phyloP scores from a whole-genome alignment of 2,797 vertebrate species.

The Chaetophractus vellerosus region DNA sequence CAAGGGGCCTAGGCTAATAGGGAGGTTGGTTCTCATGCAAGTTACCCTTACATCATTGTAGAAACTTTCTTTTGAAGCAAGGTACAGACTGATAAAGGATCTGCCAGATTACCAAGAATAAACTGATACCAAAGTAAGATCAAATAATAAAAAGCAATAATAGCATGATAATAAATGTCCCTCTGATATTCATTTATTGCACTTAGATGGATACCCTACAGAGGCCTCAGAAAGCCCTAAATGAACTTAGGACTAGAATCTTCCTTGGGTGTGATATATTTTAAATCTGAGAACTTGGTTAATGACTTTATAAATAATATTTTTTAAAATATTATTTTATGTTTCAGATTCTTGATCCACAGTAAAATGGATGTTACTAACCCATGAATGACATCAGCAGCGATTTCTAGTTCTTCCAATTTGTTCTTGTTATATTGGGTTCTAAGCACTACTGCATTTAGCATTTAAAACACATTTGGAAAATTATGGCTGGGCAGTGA shows the following conservation, averaged over 20 bases:
- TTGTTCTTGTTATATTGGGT: constrained; percentile 14
- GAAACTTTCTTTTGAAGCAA: not conserved
- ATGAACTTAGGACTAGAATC: not conserved
- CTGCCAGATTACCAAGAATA: not conserved
- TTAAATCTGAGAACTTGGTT: not conserved
- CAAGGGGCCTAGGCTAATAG: not conserved
- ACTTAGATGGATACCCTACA: not conserved
- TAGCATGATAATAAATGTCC: not conserved
- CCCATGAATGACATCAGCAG: not conserved
- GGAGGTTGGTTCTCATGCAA: constrained; percentile 34
- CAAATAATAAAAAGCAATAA: not conserved
- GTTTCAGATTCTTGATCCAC: not conserved
- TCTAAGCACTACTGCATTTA: not conserved
- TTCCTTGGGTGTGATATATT: not conserved
- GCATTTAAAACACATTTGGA: constrained; percentile 63
- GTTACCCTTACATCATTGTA: not conserved
- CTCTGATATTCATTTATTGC: not conserved
- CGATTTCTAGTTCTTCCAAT: constrained; percentile 17
- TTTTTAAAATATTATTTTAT: constrained; percentile 36
- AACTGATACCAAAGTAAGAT: not conserved
- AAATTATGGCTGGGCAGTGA: not conserved
- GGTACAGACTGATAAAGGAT: not conserved
- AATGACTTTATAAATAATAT: constrained; percentile 50
- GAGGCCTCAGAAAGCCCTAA: constrained; percentile 1
- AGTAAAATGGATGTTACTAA: constrained; percentile 46